These are phyloP conservation scores for Amiota mariae DNA, from an alignment of 2,888 invertebrate species.

Conservation along the genomic window DNA sequence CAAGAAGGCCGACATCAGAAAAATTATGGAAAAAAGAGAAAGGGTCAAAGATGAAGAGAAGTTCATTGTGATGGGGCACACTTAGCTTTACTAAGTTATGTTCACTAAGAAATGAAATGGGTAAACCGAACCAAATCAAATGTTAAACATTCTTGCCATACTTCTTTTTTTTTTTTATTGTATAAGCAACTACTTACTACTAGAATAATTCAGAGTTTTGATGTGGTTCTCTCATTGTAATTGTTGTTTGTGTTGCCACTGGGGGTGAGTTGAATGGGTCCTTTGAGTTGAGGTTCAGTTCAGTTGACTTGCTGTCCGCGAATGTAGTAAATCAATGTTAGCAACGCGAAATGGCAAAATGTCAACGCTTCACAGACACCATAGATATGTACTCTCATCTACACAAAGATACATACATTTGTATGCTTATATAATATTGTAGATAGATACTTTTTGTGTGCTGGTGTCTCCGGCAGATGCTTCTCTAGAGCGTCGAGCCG, in stretches of 20 bases:
- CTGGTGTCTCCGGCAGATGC: slow-evolving; percentile 9
- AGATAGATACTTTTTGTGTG: neutral
- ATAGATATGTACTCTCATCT: too few relatives aligned
- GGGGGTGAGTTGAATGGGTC: slow-evolving; percentile 40
- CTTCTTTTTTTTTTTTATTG: slow-evolving; percentile 29
- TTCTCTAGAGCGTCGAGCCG: slow-evolving; percentile 13
- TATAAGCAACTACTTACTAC: neutral
- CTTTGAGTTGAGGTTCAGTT: slow-evolving; percentile 32
- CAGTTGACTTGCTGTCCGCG: slow-evolving; percentile 6
- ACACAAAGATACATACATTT: neutral
- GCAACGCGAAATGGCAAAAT: slow-evolving; percentile 36
- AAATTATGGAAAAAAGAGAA: slow-evolving; percentile 3
- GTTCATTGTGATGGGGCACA: slow-evolving; percentile 26
- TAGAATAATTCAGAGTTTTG: neutral
- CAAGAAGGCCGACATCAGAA: neutral
- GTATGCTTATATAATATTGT: neutral
- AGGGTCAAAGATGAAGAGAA: slow-evolving; percentile 27
- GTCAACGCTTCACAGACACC: slow-evolving; percentile 30
- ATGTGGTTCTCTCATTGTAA: slow-evolving; percentile 21
- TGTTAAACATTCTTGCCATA: slow-evolving; percentile 27
- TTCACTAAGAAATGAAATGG: slow-evolving; percentile 22
- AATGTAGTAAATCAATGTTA: slow-evolving; percentile 58
- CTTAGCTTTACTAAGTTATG: slow-evolving; percentile 44
- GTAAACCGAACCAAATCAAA: neutral
- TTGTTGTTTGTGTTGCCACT: slow-evolving; percentile 61